Conservation (phyloP, 2,797 vertebrate species). For the Pseudomugil gertrudae region DNA sequence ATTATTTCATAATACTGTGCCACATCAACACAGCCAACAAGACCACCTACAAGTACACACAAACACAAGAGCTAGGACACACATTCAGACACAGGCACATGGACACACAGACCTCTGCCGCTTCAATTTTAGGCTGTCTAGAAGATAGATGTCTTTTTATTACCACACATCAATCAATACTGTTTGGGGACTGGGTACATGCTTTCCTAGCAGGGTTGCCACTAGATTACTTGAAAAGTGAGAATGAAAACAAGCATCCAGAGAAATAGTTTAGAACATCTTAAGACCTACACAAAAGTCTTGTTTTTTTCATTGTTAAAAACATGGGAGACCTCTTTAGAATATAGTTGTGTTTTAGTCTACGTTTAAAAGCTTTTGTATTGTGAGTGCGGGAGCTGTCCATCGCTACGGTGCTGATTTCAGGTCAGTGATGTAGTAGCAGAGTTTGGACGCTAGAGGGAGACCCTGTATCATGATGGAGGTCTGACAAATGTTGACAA, state of each 20-base stretch:
- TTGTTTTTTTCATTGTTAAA: constrained; percentile 7
- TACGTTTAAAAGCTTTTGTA: neutral
- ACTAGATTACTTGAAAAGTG: constrained; percentile 49
- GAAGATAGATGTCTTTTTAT: constrained; percentile 75
- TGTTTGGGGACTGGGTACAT: constrained; percentile 53
- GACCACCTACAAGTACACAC: constrained; percentile 44
- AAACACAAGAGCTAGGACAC: constrained; percentile 4
- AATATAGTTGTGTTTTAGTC: neutral
- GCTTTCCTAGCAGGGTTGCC: constrained; percentile 50
- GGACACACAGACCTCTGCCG: constrained; percentile 44
- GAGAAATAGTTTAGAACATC: constrained; percentile 5
- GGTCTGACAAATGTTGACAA: neutral
- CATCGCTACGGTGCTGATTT: constrained; percentile 64
- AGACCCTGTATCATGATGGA: constrained; percentile 31
- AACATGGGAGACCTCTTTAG: neutral
- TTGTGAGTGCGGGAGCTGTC: constrained; percentile 54
- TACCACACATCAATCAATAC: constrained; percentile 70
- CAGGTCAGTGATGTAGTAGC: constrained; percentile 32
- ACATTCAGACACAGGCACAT: constrained; percentile 3
- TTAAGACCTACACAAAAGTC: neutral
- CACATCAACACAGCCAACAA: constrained; percentile 36
- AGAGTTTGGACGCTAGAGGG: constrained; percentile 58
- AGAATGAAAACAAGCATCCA: constrained; percentile 28
- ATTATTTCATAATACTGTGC: constrained; percentile 74
- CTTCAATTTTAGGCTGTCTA: constrained; percentile 73